Evolutionary conservation across 2,888 invertebrate species (phyloP), one percentile per base, ranked within the genome.

Genomic region (Dasysyrphus albostriatus): DNA sequence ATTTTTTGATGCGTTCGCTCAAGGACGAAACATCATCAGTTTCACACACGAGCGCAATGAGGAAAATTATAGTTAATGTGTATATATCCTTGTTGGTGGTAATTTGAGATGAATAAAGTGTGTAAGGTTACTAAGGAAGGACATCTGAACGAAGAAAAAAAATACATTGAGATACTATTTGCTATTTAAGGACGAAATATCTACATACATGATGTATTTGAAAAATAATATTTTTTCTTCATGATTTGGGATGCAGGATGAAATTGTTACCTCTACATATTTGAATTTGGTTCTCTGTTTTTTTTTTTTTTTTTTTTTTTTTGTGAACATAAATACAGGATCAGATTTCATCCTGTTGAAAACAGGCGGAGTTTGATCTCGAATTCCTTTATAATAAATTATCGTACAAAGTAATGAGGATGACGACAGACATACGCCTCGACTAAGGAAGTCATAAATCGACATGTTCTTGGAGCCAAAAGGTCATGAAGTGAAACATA

Each of bases 261-360:
- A 72, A 47, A 63, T 34, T 54, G 42, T 81, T 56, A 42, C 56
- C 49, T n/a, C n/a, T 14, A 49, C 51, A 51, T 29, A 12, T 51
- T 37, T 39, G 59, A 14, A 59, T 39, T 51, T 29, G 1, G 29
- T 63, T 63, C n/a, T 42, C 24, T 6, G 6, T n/a, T 61, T 14
- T 24, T 6, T 61, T 10, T 39, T 67, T 49, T 37, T 32, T 9
- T 32, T 16, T 16, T 16, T 34, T 39, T 14, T 24, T 34, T 61
- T 9, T 32, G 32, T 44, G 44, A 61, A 32, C 44, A 81, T 76
- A 81, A 73, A 76, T 76, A 51, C 59, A 59, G 81, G 75, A 67
- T 84, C 76, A 47, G 16, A 72, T 84, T 76, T 84, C 81, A 81
- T 84, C 65, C 61, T 84, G 84, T 84, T 84, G 81, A 84, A 84